Base-by-base conservation (phyloP, 1,140 invertebrate genomes). In the Trichonephila inaurata region DNA sequence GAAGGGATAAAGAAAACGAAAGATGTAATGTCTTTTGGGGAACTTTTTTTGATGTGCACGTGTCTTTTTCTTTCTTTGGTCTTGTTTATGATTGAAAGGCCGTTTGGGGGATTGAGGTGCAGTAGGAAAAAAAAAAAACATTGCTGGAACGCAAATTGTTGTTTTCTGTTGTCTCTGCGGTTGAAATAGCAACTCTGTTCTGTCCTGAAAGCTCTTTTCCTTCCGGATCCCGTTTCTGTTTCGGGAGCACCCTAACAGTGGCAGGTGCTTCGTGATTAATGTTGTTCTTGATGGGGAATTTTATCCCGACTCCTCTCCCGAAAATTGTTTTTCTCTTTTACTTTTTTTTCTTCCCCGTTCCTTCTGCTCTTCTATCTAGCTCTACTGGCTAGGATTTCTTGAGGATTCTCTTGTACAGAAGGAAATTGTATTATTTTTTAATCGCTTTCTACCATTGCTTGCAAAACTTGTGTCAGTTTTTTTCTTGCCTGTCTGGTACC, bases 81-180 rank as follows among this genome's bases (percentile, higher is more conserved):
- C 89, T 77, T 91, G 89, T 82, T 91, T 92, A 92, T 92, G 90
- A 92, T 92, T 92, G 81, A 92, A 69, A 92, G 90, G 81, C 21
- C 82, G 90, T 92, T 91, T 92, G 77, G 90, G 62, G 44, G 62
- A 92, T 92, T 66, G 61, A 51, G 81, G 40, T 61, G n/a, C 60
- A 58, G 69, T 6, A 18, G 33, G 72, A 81, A 89, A 87, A 86
- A 28, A n/a, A 28, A 62, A 64, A 61, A 28, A 61, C 66, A 44
- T 72, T 89, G 87, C 58, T 51, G 21, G 40, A 40, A 81, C n/a
- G 62, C 81, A 69, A 92, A 92, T 92, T 69, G 90, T 85, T 91
- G 90, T 91, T 92, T 85, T 69, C 82, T 62, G 58, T 85, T 92
- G 58, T 28, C 33, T 18, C 60, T 33, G 44, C 66, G 72, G 28